Conservation (phyloP, 2,888 invertebrate species). For the Volucella bombylans region DNA sequence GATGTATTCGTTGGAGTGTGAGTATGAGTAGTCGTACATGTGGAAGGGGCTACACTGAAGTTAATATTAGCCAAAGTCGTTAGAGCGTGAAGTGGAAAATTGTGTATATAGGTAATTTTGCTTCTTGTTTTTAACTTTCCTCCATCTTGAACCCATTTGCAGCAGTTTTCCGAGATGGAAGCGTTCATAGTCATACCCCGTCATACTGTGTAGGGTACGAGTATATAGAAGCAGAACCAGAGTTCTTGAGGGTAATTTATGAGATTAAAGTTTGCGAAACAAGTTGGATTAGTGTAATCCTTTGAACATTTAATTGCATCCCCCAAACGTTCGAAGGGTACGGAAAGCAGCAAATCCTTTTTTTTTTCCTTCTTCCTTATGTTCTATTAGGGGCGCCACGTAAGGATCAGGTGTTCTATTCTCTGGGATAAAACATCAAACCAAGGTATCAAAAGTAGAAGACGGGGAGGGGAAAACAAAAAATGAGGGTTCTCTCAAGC, state of each 20-base stretch:
- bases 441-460: not conserved
- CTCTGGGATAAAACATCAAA: not conserved
- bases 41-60: constrained; percentile 27
- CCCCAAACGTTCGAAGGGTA: not conserved
- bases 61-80: constrained; percentile 65
- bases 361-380: not conserved
- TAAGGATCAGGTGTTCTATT: constrained; percentile 15
- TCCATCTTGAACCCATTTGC: not conserved
- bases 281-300: constrained; percentile 65
- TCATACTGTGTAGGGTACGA: too few species aligned
- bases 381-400: not conserved
- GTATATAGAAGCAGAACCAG: not conserved
- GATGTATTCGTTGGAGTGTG: constrained; percentile 25
- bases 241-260: constrained; percentile 58
- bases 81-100: constrained; percentile 69
- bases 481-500: too few species aligned
- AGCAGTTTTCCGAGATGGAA: not conserved
- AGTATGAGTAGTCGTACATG: too few species aligned
- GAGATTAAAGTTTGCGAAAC: constrained; percentile 57
- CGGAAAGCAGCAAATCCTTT: not conserved
- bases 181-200: not conserved
- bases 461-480: too few species aligned
- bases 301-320: constrained; percentile 60
- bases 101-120: constrained; percentile 37
- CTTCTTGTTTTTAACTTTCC: constrained; percentile 17